A percentile compares a stretch with the other conserved stretches of the same genome.
These are phyloP conservation scores for Platyura marginata DNA, from an alignment of 1,140 invertebrate genomes.

Conservation along the genomic window DNA sequence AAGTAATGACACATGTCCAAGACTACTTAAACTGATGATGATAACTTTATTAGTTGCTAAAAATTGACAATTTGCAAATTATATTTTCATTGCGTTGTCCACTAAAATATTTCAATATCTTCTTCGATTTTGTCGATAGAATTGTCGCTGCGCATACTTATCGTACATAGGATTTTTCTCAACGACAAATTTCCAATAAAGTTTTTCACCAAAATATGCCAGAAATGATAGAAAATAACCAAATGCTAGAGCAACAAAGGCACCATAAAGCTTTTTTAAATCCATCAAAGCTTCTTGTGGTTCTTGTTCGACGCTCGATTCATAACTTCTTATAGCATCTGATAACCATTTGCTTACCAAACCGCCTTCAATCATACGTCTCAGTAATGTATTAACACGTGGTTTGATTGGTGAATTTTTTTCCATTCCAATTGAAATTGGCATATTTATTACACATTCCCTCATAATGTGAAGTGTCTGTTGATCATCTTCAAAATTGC, in stretches of 20 bases:
- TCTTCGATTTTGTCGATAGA: neutral
- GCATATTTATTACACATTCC: constrained; percentile 60
- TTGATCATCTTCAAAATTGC: constrained; percentile 28
- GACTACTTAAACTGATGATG: too few relatives aligned
- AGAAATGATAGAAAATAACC: constrained; percentile 43
- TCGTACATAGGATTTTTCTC: constrained; percentile 48
- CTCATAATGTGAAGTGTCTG: constrained; percentile 58
- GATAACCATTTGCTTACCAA: constrained; percentile 60
- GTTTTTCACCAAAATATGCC: constrained; percentile 35
- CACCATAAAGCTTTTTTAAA: constrained; percentile 55
- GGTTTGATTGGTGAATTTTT: constrained; percentile 63
- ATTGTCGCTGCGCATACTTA: constrained; percentile 31
- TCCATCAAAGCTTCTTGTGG: constrained; percentile 46
- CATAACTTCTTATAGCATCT: constrained; percentile 38
- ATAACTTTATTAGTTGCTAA: too few relatives aligned
- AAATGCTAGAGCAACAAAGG: constrained; percentile 42
- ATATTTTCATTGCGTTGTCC: too few relatives aligned
- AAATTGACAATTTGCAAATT: too few relatives aligned
- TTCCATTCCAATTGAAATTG: constrained; percentile 56
- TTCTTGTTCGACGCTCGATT: constrained; percentile 27
- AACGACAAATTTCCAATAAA: constrained; percentile 44
- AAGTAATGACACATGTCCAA: too few relatives aligned
- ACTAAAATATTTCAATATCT: too few relatives aligned
- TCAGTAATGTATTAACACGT: constrained; percentile 42
- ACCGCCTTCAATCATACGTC: constrained; percentile 49